Percentiles rank a stretch among this genome's conserved stretches.
phyloP scores from a whole-genome alignment of 1,140 invertebrate genomes.

The Plutomurus gul region DNA sequence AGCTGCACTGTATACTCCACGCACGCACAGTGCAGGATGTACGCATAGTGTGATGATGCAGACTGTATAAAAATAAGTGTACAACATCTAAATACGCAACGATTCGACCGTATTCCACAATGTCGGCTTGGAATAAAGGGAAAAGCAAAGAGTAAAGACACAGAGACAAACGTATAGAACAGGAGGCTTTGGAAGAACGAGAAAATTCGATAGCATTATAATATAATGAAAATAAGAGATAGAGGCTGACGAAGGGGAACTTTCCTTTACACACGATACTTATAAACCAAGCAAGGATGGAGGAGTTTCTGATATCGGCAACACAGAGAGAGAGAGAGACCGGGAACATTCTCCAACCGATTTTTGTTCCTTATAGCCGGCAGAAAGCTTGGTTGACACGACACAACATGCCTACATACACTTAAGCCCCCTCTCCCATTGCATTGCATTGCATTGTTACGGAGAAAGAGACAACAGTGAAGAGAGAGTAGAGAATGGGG shows the following conservation, averaged over 20 bases:
- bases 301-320: too few relatives aligned
- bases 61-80: background rate
- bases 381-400: background rate
- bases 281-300: too few relatives aligned
- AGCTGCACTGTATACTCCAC: background rate
- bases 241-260: background rate
- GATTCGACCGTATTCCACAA: slow-evolving; percentile 1
- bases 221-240: slow-evolving; percentile 18
- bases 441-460: background rate
- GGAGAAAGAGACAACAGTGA: background rate
- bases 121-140: slow-evolving; percentile 25
- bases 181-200: background rate
- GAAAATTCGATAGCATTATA: background rate
- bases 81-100: background rate
- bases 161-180: background rate
- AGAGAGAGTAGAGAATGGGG: background rate
- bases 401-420: slow-evolving; percentile 20
- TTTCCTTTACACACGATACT: too few relatives aligned
- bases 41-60: background rate
- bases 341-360: background rate
- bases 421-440: background rate
- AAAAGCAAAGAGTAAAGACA: slow-evolving; percentile 10
- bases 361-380: slow-evolving; percentile 12
- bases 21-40: background rate
- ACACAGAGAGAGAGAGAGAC: background rate